Evolutionary conservation across 1,140 invertebrate genomes (phyloP).

Genomic region (Ylistrum balloti): DNA sequence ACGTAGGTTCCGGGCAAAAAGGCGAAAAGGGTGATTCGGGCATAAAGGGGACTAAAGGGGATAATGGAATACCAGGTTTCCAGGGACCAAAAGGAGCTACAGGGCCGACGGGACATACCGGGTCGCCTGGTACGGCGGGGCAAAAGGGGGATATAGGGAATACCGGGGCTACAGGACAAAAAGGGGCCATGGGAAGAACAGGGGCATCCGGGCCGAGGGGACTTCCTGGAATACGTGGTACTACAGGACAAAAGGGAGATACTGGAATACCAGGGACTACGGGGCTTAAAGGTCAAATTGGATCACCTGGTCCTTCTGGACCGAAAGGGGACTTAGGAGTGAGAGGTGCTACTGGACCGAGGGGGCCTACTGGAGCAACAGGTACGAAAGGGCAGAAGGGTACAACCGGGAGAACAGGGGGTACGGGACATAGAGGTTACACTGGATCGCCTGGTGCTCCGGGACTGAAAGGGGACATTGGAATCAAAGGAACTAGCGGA

Average conservation of each 20-base stretch:
- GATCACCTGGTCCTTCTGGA: slow-evolving; percentile 2
- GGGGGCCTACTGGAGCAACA: not conserved
- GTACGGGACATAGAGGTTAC: not conserved
- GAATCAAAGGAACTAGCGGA: not conserved
- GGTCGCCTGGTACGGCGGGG: too few relatives aligned
- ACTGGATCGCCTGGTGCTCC: not conserved
- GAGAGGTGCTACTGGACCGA: not conserved
- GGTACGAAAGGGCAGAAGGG: not conserved
- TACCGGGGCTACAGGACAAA: too few relatives aligned
- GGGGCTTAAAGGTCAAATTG: not conserved
- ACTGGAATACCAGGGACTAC: not conserved
- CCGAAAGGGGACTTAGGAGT: not conserved
- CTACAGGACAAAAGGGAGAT: not conserved
- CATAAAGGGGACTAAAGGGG: too few relatives aligned
- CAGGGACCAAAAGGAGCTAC: too few relatives aligned
- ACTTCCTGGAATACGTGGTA: not conserved
- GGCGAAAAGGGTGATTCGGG: too few relatives aligned
- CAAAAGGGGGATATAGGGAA: too few relatives aligned
- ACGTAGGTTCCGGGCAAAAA: too few relatives aligned
- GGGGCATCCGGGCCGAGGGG: too few relatives aligned
- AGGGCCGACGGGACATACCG: too few relatives aligned
- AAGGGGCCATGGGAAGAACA: too few relatives aligned
- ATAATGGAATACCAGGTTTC: too few relatives aligned
- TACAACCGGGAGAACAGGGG: not conserved
- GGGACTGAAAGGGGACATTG: not conserved